Evolutionary conservation across 2,797 vertebrate species (phyloP), one percentile per base, ranked within the genome.

Genomic region (Argentina silus): DNA sequence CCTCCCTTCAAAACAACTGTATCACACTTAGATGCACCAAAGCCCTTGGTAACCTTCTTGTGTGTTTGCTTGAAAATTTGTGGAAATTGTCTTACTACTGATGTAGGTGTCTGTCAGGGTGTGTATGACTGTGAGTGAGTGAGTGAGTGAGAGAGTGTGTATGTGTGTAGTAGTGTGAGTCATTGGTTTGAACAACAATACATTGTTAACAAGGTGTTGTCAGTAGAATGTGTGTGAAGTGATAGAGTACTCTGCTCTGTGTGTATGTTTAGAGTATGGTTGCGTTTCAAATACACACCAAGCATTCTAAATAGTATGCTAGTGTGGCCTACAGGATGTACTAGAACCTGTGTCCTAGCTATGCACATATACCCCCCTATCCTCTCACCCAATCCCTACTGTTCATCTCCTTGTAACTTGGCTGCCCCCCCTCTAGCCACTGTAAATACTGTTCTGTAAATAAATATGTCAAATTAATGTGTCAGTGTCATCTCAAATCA

Each of bases 401-500:
- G 12, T 36, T 50, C 21, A 45, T 45, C 47, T 62, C 59, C 44
- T 15, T 78, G 79, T 80, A 77, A 76, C 75, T 83, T 75, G 80
- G 84, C 70, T 72, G 48, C 77, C 85, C 73, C 73, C 50, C 80
- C 81, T 82, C 78, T 82, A 83, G 85, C 80, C 81, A 80, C 79
- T 93, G 89, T 92, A 91, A 81, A 92, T 91, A 92, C 73, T 79
- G 85, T 90, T 85, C 73, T 88, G 91, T 92, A 91, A 78, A 90
- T 88, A 91, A 74, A 83, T 81, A 75, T 76, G 43, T 63, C 71
- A 66, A 55, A 55, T 68, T 48, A 75, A 67, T 69, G 65, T 65
- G 69, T 59, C 23, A 42, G 11, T 42, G 57, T 60, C 6, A 14
- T 53, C 12, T 48, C 47, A 36, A 36, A 36, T 36, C 27, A 36